These are phyloP conservation scores for Poecile montanus DNA, from an alignment of 2,797 vertebrate species.

Conservation along the genomic window DNA sequence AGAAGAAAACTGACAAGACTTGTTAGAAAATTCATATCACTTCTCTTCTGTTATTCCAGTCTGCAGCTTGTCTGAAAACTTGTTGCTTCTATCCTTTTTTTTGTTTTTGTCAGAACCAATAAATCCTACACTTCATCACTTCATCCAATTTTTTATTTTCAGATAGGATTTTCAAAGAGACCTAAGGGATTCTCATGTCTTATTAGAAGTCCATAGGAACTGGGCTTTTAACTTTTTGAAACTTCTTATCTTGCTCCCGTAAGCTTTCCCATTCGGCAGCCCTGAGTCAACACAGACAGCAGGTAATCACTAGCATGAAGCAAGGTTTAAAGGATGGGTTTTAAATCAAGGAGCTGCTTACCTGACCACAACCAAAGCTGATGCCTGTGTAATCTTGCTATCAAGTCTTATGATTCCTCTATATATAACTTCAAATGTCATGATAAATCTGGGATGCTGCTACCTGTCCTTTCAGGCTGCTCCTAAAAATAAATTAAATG, in stretches of 20 bases:
- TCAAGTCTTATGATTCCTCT: background rate
- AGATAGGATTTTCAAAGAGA: slow-evolving; percentile 24
- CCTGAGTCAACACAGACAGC: background rate
- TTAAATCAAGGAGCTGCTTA: background rate
- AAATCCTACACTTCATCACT: slow-evolving; percentile 37
- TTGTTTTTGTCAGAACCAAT: slow-evolving; percentile 7
- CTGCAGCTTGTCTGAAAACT: slow-evolving; percentile 23
- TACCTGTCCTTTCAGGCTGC: background rate
- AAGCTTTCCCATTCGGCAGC: background rate
- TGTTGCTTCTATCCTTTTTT: background rate
- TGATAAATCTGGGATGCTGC: background rate
- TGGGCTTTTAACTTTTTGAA: slow-evolving; percentile 32
- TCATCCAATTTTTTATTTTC: slow-evolving; percentile 54
- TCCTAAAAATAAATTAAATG: slow-evolving; percentile 10
- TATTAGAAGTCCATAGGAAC: background rate
- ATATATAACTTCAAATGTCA: background rate
- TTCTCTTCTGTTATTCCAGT: slow-evolving; percentile 1
- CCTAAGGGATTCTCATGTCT: slow-evolving; percentile 30
- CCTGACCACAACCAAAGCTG: background rate
- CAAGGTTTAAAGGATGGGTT: background rate
- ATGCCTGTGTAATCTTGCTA: background rate
- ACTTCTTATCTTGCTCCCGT: background rate
- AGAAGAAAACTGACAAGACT: slow-evolving; percentile 5
- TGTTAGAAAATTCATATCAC: slow-evolving; percentile 2
- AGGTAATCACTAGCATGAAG: background rate